Evolutionary conservation across 2,888 invertebrate genomes (phyloP), one percentile per base, ranked within the genome.

Genomic region (Eucriotettix oculatus): DNA sequence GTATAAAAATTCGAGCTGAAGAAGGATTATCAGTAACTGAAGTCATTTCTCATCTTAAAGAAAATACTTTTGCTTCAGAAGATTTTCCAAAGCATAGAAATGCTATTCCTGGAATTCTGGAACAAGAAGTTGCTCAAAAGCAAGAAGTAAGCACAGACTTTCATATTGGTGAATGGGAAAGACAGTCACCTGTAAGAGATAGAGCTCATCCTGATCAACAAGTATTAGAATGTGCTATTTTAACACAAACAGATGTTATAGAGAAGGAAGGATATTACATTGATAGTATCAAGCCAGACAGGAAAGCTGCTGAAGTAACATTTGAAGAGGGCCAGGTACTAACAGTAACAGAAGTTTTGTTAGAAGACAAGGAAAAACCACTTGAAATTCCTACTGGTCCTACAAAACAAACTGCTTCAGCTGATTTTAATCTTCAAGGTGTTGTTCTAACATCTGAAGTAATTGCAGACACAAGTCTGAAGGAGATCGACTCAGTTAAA

Each of bases 391-490:
- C 70, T 53, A 69, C 73, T 66, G 66, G 67, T 59, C 75, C 76
- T n/a, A 69, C 74, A 63, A 68, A 71, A 60, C 74, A 71, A 43
- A 77, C 72, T 67, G 84, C 84, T 16, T 76, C 73, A 59, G 61
- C 78, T 42, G 76, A 79, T 59, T 69, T 83, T 55, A 70, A 78
- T 57, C 73, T 78, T 16, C 76, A 78, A 64, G 75, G 71, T 64
- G 80, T 84, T 67, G 84, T 84, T 16, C 69, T 82, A 59, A 77
- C 77, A 58, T 78, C 76, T 65, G 79, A 84, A 77, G 73, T 80
- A 41, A 72, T 79, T 57, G 69, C 80, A 14, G 73, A 76, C 61
- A 72, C 76, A 41, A 74, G 75, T 67, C 71, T 74, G 12, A 75
- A 63, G 52, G 63, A 66, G 52, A 59, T 64, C 11, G 60, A 43